phyloP scores from a whole-genome alignment of 2,113 vertebrate genomes.

The Aptenodytes forsteri region DNA sequence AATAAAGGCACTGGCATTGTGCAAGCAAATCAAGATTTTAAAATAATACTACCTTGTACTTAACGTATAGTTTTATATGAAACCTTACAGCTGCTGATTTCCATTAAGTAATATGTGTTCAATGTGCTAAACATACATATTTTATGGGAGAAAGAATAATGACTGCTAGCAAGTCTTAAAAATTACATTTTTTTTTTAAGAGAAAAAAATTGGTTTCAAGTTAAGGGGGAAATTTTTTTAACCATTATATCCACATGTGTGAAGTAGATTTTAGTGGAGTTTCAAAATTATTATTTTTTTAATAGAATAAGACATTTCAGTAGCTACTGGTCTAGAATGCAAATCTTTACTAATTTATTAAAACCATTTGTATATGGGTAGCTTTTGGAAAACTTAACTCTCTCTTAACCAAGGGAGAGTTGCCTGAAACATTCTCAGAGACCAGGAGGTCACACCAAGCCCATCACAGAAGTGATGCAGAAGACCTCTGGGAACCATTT shows the following conservation, averaged over 20 bases:
- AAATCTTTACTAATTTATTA: neutral
- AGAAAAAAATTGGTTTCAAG: neutral
- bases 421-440: neutral
- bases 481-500: neutral
- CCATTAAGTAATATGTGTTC: neutral
- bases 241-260: neutral
- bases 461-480: neutral
- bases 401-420: neutral
- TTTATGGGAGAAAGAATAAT: neutral
- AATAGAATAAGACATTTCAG: neutral
- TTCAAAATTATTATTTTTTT: neutral
- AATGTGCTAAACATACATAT: fast-evolving
- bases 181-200: neutral
- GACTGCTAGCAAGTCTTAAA: neutral
- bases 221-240: neutral
- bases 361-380: neutral
- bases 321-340: neutral
- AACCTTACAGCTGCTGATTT: neutral
- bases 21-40: neutral
- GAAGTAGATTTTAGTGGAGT: neutral
- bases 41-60: neutral
- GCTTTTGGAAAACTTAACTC: neutral
- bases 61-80: fast-evolving
- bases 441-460: neutral
- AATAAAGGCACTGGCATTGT: neutral